Percentiles rank a stretch among this genome's conserved stretches.
These are phyloP conservation scores for Acanthosoma haemorrhoidale DNA, from an alignment of 2,888 invertebrate genomes.

Conservation along the genomic window DNA sequence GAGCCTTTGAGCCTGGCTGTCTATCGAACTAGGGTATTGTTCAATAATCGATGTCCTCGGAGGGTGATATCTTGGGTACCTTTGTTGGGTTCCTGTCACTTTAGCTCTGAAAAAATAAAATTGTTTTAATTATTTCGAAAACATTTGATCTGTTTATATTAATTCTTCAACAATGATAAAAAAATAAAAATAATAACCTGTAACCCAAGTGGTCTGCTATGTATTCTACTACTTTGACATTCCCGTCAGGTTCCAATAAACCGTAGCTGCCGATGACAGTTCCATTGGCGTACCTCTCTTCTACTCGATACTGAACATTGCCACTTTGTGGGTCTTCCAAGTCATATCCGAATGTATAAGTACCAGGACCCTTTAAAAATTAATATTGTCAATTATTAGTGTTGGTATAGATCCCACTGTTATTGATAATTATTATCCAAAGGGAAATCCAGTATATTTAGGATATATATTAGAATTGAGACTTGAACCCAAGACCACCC, in stretches of 20 bases:
- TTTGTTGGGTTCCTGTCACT: conserved; percentile 2
- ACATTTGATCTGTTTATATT: too few relatives aligned
- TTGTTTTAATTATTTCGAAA: too few relatives aligned
- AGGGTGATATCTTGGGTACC: conserved; percentile 9
- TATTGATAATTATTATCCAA: too few relatives aligned
- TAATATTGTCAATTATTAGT: too few relatives aligned
- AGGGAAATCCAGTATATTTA: too few relatives aligned
- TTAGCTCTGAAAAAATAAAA: conserved; percentile 9
- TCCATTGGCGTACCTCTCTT: conserved; percentile 64
- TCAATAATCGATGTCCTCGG: conserved; percentile 12
- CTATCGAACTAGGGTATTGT: not conserved
- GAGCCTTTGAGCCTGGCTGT: not conserved
- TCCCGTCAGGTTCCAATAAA: conserved; percentile 59
- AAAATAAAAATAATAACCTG: conserved; percentile 50
- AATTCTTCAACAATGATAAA: too few relatives aligned
- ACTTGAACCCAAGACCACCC: too few relatives aligned
- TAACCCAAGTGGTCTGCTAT: conserved; percentile 62
- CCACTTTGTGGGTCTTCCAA: conserved; percentile 58
- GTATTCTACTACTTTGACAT: conserved; percentile 57
- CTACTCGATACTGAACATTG: conserved; percentile 65
- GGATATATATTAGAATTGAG: too few relatives aligned
- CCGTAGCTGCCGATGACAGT: conserved; percentile 69
- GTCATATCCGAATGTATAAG: conserved; percentile 69
- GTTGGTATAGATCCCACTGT: too few relatives aligned
- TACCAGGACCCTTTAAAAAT: conserved; percentile 52